Evolutionary conservation across 2,113 vertebrate species (phyloP).

Genomic region (Cephalopholis sonnerati): DNA sequence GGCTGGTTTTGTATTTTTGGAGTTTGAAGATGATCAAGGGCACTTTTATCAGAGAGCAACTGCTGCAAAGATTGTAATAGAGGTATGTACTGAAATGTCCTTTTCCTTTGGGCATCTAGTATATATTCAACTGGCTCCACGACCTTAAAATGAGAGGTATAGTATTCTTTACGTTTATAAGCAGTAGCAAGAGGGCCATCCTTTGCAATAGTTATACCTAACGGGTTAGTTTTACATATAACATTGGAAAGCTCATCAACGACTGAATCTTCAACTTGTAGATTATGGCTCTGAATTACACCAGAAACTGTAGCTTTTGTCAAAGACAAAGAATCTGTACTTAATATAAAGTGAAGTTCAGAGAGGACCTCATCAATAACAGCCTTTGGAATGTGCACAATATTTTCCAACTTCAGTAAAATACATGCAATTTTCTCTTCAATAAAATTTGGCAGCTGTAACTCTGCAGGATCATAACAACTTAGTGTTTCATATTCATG

Average conservation of each 20-base stretch:
- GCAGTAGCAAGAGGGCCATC: slow-evolving; percentile 23
- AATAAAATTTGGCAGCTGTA: background rate
- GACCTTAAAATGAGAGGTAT: slow-evolving; percentile 18
- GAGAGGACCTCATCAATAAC: slow-evolving; percentile 44
- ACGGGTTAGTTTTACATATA: slow-evolving; percentile 37
- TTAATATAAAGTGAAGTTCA: slow-evolving; percentile 54
- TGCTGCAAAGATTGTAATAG: background rate
- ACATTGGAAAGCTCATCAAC: slow-evolving; percentile 42
- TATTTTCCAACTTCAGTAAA: slow-evolving; percentile 56
- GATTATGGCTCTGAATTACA: slow-evolving; percentile 31
- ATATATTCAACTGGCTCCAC: slow-evolving; percentile 23
- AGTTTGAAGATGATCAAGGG: slow-evolving; percentile 4
- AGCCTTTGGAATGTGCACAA: slow-evolving; percentile 32
- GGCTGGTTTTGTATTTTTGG: background rate
- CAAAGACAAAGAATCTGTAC: slow-evolving; percentile 34
- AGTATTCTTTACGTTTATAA: slow-evolving; percentile 14
- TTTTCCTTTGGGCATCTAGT: background rate
- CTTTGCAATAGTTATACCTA: slow-evolving; percentile 19
- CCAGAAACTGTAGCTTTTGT: slow-evolving; percentile 43
- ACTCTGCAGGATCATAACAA: slow-evolving; percentile 9
- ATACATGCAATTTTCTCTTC: slow-evolving; percentile 17
- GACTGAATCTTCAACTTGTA: slow-evolving; percentile 44
- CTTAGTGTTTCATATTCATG: slow-evolving; percentile 22
- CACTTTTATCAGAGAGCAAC: background rate
- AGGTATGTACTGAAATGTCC: slow-evolving; percentile 15